Conservation (phyloP, 53 echinoderm and acorn worm species). For the Apostichopus leukothele region DNA sequence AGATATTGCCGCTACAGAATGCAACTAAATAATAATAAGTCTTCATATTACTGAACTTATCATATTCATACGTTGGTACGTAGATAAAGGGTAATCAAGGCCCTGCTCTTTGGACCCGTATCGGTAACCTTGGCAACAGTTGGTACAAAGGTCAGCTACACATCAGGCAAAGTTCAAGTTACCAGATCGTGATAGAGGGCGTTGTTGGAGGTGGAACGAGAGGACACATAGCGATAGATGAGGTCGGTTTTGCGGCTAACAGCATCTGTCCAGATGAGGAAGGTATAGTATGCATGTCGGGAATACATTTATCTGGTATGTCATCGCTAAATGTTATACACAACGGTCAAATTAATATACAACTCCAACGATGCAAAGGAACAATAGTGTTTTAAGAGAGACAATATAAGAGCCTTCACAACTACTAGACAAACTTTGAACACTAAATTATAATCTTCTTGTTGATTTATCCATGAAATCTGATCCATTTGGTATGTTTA, state of each 20-base stretch:
- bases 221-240: slow-evolving; percentile 72
- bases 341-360: too few species aligned
- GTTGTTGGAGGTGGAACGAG: slow-evolving; percentile 53
- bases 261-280: slow-evolving; percentile 50
- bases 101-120: neutral
- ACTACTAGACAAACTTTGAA: too few species aligned
- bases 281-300: neutral
- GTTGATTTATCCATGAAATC: too few species aligned
- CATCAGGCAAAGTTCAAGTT: slow-evolving; percentile 8
- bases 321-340: too few species aligned
- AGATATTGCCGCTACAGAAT: too few species aligned
- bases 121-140: slow-evolving; percentile 60
- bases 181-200: slow-evolving; percentile 64
- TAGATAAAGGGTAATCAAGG: slow-evolving; percentile 14
- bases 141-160: slow-evolving; percentile 59
- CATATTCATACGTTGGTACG: neutral
- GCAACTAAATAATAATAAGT: too few species aligned
- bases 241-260: slow-evolving; percentile 60
- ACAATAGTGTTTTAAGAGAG: too few species aligned
- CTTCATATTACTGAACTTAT: neutral
- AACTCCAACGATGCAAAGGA: too few species aligned
- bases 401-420: too few species aligned
- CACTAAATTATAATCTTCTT: too few species aligned
- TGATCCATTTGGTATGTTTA: too few species aligned
- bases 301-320: too few species aligned